Evolutionary conservation across 1,140 invertebrate genomes (phyloP).

Genomic region (Brachionus angularis): DNA sequence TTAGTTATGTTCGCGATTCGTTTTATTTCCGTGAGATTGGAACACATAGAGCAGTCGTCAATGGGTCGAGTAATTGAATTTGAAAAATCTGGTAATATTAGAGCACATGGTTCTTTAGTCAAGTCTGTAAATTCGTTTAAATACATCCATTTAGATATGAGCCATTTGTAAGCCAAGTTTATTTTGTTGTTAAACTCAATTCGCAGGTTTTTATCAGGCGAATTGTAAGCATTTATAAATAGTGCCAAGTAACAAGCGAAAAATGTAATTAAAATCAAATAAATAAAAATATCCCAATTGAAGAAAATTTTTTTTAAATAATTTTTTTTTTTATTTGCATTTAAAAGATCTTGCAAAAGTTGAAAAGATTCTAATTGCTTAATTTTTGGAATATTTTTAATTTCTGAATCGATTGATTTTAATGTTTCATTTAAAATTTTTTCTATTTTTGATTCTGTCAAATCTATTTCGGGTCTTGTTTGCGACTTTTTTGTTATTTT

Average conservation of each 20-base stretch:
- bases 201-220: neutral
- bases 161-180: neutral
- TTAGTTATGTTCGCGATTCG: conserved; percentile 65
- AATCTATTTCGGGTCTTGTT: no score
- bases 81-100: conserved; percentile 63
- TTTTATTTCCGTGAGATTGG: conserved; percentile 62
- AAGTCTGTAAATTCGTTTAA: conserved; percentile 27
- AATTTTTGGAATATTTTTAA: no score
- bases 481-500: no score
- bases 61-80: conserved; percentile 68
- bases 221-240: neutral
- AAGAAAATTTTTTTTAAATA: neutral
- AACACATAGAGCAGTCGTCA: conserved; percentile 71
- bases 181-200: conserved; percentile 12
- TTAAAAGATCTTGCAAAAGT: no score
- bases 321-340: neutral
- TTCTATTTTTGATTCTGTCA: no score
- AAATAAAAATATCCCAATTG: conserved; percentile 10
- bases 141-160: conserved; percentile 21
- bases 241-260: neutral
- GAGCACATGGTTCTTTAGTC: conserved; percentile 49
- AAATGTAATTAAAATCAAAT: conserved; percentile 4
- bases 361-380: no score
- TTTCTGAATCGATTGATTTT: no score
- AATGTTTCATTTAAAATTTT: no score